These are phyloP conservation scores for Siniperca knerii DNA, from an alignment of 2,113 vertebrate genomes.

Conservation along the genomic window DNA sequence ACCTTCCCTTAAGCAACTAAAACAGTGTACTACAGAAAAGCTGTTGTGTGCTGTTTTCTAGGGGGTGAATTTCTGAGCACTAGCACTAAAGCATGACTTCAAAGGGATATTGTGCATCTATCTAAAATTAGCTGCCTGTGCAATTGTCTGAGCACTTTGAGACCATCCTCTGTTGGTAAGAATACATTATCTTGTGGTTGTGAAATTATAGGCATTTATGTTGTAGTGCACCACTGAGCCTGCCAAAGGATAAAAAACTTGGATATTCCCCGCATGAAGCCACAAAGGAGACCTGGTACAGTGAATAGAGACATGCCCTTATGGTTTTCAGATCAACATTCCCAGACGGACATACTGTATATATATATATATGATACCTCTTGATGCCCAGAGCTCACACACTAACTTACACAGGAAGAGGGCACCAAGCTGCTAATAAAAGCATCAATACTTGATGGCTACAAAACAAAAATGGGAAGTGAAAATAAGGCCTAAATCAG, in stretches of 20 bases:
- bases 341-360: slow-evolving; percentile 60
- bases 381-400: slow-evolving; percentile 57
- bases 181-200: slow-evolving; percentile 74
- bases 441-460: slow-evolving; percentile 32
- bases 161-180: slow-evolving; percentile 70
- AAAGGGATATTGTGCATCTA: slow-evolving; percentile 76
- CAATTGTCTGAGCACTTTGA: slow-evolving; percentile 70
- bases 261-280: slow-evolving; percentile 47
- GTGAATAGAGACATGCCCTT: slow-evolving; percentile 55
- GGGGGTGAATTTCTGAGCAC: slow-evolving; percentile 36
- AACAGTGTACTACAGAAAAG: slow-evolving; percentile 49
- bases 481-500: slow-evolving; percentile 34
- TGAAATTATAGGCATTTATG: slow-evolving; percentile 70
- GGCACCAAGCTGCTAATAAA: slow-evolving; percentile 47
- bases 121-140: slow-evolving; percentile 74
- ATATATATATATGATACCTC: slow-evolving; percentile 56
- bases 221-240: slow-evolving; percentile 51
- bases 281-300: slow-evolving; percentile 50
- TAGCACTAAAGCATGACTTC: slow-evolving; percentile 69
- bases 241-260: slow-evolving; percentile 51
- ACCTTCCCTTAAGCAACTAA: slow-evolving; percentile 60
- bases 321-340: slow-evolving; percentile 78
- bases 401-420: slow-evolving; percentile 52
- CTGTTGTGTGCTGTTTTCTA: slow-evolving; percentile 53
- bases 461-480: slow-evolving; percentile 43